Conservation (phyloP, 2,797 vertebrate genomes). For the Epinephelus awoara region DNA sequence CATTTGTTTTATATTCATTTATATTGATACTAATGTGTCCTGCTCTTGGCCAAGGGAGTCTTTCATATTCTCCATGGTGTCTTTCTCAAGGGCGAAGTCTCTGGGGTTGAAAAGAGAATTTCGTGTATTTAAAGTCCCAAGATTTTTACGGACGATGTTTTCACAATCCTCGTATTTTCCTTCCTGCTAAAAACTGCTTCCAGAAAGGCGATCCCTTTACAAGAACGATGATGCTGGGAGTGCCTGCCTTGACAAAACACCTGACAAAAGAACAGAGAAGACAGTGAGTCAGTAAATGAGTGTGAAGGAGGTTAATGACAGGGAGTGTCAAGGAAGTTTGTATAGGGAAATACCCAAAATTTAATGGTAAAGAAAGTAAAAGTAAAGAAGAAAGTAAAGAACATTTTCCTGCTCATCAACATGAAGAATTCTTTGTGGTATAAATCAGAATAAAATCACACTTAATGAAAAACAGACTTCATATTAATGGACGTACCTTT, state of each 20-base stretch:
- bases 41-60: neutral
- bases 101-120: neutral
- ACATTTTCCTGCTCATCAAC: neutral
- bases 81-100: constrained; percentile 10
- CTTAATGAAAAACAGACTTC: neutral
- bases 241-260: constrained; percentile 91
- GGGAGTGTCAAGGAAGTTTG: too few species aligned
- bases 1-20: neutral
- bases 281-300: neutral
- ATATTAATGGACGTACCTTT: constrained; percentile 82
- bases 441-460: neutral
- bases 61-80: neutral
- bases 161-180: constrained; percentile 82
- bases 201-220: constrained; percentile 87
- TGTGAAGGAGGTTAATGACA: neutral
- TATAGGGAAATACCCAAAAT: too few species aligned
- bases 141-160: constrained; percentile 23
- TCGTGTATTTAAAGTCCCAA: neutral
- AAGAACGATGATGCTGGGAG: constrained; percentile 90
- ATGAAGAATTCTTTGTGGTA: neutral
- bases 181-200: constrained; percentile 88
- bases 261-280: constrained; percentile 76
- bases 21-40: neutral
- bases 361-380: too few species aligned
- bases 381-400: neutral